Conservation (phyloP, 1,140 invertebrate species). For the Drosophila baimaii region DNA sequence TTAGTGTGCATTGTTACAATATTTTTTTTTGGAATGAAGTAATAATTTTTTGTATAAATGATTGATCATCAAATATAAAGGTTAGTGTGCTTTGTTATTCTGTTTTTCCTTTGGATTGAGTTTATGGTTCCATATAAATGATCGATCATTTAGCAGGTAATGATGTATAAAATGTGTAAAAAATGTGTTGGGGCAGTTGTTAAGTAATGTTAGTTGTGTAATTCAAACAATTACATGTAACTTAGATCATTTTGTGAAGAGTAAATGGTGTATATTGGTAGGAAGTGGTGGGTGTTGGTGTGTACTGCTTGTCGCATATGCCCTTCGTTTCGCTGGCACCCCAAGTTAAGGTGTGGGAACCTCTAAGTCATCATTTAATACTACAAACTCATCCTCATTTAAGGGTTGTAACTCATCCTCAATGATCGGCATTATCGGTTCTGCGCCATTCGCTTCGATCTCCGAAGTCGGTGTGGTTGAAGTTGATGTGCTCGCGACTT, state of each 20-base stretch:
- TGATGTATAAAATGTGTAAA: slow-evolving; percentile 35
- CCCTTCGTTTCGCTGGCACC: slow-evolving; percentile 45
- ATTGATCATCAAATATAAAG: too few species aligned
- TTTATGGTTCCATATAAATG: too few species aligned
- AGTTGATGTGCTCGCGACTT: slow-evolving; percentile 37
- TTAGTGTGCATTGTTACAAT: too few species aligned
- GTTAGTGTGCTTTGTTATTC: too few species aligned
- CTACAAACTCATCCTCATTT: too few species aligned
- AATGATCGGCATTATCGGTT: slow-evolving; percentile 62
- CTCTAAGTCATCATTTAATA: slow-evolving; percentile 63
- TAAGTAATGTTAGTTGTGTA: too few species aligned
- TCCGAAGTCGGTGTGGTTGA: slow-evolving; percentile 76
- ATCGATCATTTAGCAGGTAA: slow-evolving; percentile 23
- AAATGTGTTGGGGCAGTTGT: slow-evolving; percentile 43
- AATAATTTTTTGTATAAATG: too few species aligned
- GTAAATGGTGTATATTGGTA: slow-evolving; percentile 55
- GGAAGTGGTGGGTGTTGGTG: slow-evolving; percentile 34
- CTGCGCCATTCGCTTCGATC: slow-evolving; percentile 72
- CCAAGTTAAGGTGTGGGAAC: slow-evolving; percentile 57
- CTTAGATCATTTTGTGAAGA: too few species aligned
- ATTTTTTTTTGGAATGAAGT: too few species aligned
- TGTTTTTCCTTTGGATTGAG: too few species aligned
- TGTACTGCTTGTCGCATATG: slow-evolving; percentile 20
- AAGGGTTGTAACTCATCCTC: slow-evolving; percentile 67
- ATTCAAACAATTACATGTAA: too few species aligned